phyloP scores from a whole-genome alignment of 1,140 invertebrate species.

The Euborellia annulipes region DNA sequence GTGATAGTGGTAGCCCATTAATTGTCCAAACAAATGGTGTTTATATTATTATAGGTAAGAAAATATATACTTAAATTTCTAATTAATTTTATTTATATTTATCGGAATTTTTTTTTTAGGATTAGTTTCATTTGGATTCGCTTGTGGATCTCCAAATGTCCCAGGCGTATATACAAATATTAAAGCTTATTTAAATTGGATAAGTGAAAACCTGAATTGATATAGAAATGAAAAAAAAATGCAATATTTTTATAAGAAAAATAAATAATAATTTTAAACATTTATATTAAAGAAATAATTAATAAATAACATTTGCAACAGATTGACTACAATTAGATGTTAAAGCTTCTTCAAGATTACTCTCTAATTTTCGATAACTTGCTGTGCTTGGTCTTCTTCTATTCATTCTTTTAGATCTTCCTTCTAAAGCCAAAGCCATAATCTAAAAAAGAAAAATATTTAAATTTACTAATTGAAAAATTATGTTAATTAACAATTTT shows the following conservation, averaged over 20 bases:
- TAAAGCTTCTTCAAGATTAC: constrained; percentile 43
- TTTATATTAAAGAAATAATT: constrained; percentile 1
- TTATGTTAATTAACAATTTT: not conserved
- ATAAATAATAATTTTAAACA: no score
- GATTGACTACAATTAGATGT: constrained; percentile 24
- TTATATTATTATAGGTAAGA: no score
- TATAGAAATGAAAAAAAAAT: not conserved
- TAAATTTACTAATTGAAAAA: not conserved
- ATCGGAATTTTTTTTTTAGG: not conserved
- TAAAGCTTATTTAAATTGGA: not conserved
- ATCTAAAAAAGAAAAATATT: constrained; percentile 28
- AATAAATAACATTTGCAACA: constrained; percentile 13
- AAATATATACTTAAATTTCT: no score
- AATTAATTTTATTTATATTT: no score
- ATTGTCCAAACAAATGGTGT: no score
- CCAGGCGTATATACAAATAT: constrained; percentile 1
- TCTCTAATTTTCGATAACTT: constrained; percentile 42
- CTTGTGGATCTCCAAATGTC: not conserved
- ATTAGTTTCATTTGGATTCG: constrained; percentile 2
- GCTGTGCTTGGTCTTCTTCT: constrained; percentile 36
- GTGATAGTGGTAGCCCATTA: no score
- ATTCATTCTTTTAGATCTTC: constrained; percentile 30
- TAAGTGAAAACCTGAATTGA: constrained; percentile 1
- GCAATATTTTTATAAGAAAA: no score
- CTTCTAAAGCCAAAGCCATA: constrained; percentile 38